These are phyloP conservation scores for Nettapus auritus DNA, from an alignment of 2,113 vertebrate genomes.

Conservation along the genomic window DNA sequence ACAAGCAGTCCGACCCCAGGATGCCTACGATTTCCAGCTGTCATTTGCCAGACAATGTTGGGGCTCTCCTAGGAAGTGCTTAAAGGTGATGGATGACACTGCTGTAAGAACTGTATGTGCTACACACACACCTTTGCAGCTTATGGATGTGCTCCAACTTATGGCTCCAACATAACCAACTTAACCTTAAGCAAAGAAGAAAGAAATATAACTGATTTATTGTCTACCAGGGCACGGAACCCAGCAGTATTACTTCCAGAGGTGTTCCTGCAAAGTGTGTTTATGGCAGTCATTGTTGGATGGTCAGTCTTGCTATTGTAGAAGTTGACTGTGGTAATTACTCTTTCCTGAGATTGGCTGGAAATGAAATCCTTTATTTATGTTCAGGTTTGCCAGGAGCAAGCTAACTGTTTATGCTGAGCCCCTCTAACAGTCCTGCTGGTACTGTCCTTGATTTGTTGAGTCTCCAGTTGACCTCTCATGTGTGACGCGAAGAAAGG, in stretches of 20 bases:
- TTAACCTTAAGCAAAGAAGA: background rate
- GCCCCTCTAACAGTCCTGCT: background rate
- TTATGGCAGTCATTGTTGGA: background rate
- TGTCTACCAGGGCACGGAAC: background rate
- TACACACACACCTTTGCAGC: background rate
- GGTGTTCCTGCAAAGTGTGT: background rate
- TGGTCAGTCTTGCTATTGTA: background rate
- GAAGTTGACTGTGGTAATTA: background rate
- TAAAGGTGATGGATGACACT: background rate
- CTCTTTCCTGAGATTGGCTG: background rate
- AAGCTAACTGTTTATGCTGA: background rate
- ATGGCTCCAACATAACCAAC: background rate
- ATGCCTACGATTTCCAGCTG: background rate
- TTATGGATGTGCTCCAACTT: background rate
- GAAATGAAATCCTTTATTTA: background rate
- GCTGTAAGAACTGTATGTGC: background rate
- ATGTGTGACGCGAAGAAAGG: background rate
- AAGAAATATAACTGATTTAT: background rate
- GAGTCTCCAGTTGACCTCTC: background rate
- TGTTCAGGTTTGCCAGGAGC: background rate
- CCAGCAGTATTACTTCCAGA: background rate
- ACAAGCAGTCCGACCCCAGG: background rate
- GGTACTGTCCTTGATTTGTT: constrained; percentile 22
- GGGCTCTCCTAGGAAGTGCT: background rate
- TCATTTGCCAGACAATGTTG: background rate